A percentile compares a stretch with the other conserved stretches of the same genome.
Conservation (phyloP, 1,140 invertebrate genomes). For the Drosophila elegans region DNA sequence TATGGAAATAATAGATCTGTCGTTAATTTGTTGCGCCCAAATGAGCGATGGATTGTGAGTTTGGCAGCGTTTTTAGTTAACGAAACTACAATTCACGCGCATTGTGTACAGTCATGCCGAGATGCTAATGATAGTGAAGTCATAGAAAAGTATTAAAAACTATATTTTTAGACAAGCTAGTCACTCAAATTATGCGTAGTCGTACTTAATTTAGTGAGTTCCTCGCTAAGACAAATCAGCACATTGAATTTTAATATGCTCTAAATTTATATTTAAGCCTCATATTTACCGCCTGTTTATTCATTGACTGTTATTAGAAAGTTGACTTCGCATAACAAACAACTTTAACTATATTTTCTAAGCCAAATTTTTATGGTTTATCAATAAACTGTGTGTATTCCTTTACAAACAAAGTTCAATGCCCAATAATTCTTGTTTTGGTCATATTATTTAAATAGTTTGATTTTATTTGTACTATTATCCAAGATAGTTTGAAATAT, state of each 20-base stretch:
- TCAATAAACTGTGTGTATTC: background rate
- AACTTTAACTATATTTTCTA: background rate
- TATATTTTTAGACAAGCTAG: conserved; percentile 25
- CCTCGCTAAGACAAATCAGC: background rate
- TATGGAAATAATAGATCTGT: conserved; percentile 26
- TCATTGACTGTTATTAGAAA: background rate
- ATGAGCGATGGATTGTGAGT: conserved; percentile 20
- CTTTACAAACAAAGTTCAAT: background rate
- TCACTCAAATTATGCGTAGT: background rate
- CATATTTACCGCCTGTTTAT: background rate
- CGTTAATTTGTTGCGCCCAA: conserved; percentile 17
- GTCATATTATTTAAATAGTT: background rate
- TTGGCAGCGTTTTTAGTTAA: background rate
- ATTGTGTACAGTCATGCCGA: conserved; percentile 34
- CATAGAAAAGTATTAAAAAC: background rate
- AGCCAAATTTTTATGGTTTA: background rate
- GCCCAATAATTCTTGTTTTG: background rate
- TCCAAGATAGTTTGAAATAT: background rate
- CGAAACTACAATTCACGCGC: conserved; percentile 8
- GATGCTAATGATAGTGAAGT: conserved; percentile 18
- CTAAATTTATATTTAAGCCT: background rate
- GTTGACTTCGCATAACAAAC: background rate
- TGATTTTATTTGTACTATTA: background rate
- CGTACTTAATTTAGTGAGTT: too few relatives aligned
- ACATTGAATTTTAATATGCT: background rate